A percentile compares a stretch with the other conserved stretches of the same genome.
These are phyloP conservation scores for Oophaga sylvatica DNA, from an alignment of 2,797 vertebrate species.

Conservation along the genomic window DNA sequence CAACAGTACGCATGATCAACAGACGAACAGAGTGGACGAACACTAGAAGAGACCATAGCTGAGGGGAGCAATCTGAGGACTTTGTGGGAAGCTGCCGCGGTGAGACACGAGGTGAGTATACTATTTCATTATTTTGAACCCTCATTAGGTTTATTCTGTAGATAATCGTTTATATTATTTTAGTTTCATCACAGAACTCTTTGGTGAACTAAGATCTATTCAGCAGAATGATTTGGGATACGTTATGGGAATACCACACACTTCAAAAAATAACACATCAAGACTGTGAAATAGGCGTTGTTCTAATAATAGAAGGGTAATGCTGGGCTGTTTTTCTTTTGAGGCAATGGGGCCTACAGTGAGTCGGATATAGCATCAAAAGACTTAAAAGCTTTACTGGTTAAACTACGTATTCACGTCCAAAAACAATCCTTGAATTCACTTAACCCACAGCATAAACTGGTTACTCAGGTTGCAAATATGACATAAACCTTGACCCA, in stretches of 20 bases:
- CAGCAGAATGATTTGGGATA: background rate
- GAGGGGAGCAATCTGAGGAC: too few relatives aligned
- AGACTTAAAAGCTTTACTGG: background rate
- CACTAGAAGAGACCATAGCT: too few relatives aligned
- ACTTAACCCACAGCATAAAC: background rate
- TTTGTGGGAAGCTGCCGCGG: too few relatives aligned
- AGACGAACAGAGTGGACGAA: too few relatives aligned
- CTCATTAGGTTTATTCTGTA: too few relatives aligned
- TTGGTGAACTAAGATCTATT: background rate
- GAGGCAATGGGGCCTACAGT: background rate
- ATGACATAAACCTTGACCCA: background rate
- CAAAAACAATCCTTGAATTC: background rate
- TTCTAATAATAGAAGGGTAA: background rate
- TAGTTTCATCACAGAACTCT: background rate
- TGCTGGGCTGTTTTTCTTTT: background rate
- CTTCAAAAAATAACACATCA: background rate
- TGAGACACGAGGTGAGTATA: too few relatives aligned
- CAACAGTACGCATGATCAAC: too few relatives aligned
- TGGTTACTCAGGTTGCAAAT: background rate
- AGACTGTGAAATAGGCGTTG: background rate
- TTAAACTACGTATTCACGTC: background rate
- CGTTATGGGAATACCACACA: background rate
- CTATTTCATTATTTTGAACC: too few relatives aligned
- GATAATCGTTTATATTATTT: too few relatives aligned
- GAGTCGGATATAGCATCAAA: background rate